A percentile compares a stretch with the other conserved stretches of the same genome.
Evolutionary conservation across 2,888 invertebrate genomes (phyloP).

Genomic region (Tortricodes alternella): DNA sequence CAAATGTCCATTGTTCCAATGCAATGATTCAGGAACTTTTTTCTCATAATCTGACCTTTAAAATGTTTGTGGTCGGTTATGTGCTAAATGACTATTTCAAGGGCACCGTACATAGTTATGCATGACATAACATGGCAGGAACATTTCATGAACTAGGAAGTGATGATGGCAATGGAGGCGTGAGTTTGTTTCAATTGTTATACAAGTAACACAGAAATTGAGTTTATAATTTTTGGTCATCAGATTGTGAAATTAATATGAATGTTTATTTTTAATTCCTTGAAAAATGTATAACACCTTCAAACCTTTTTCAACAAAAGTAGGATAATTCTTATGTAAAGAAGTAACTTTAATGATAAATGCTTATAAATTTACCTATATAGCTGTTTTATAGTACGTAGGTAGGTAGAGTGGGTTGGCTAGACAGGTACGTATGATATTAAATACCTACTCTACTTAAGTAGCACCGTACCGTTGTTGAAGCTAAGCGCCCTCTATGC

Average conservation of each 20-base stretch:
- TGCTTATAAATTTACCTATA: too few species aligned
- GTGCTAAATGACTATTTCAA: constrained; percentile 17
- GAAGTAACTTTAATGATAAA: too few species aligned
- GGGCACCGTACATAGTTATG: constrained; percentile 2
- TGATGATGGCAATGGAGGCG: background rate
- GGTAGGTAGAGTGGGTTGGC: too few species aligned
- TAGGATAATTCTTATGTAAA: too few species aligned
- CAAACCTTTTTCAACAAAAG: too few species aligned
- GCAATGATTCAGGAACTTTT: background rate
- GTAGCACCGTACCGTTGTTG: background rate
- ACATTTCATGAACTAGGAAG: constrained; percentile 2
- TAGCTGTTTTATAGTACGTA: too few species aligned
- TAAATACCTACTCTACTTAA: background rate
- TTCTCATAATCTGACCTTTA: background rate
- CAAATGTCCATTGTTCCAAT: background rate
- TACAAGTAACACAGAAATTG: background rate
- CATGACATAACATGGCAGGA: constrained; percentile 13
- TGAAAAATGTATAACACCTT: too few species aligned
- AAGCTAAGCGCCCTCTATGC: constrained; percentile 16
- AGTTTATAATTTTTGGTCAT: too few species aligned
- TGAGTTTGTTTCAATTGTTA: background rate
- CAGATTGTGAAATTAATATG: too few species aligned
- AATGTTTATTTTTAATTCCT: too few species aligned
- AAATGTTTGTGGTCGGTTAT: constrained; percentile 2
- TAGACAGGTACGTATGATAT: too few species aligned